These are phyloP conservation scores for Chelmon rostratus DNA, from an alignment of 2,797 vertebrate genomes.

Conservation along the genomic window DNA sequence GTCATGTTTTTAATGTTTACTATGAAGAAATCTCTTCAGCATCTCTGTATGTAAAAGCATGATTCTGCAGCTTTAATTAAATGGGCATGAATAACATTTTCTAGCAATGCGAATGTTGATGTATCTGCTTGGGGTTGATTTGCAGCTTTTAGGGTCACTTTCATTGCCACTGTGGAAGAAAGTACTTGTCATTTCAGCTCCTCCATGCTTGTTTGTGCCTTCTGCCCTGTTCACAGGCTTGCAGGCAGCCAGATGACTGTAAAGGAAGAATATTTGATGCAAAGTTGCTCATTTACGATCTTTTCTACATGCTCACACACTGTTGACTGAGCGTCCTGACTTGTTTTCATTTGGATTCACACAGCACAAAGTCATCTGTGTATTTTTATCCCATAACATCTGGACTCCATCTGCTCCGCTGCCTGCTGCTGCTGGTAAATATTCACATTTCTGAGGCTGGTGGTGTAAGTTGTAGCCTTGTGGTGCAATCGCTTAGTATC, in stretches of 20 bases:
- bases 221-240: background rate
- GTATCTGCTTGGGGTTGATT: background rate
- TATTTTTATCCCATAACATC: conserved; percentile 10
- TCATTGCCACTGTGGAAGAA: background rate
- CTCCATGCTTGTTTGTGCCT: background rate
- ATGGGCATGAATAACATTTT: background rate
- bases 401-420: background rate
- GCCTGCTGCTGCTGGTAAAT: background rate
- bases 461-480: background rate
- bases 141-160: background rate
- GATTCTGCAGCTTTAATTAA: background rate
- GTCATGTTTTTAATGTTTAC: background rate
- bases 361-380: background rate
- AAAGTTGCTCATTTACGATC: background rate
- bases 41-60: background rate
- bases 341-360: background rate
- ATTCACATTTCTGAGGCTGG: background rate
- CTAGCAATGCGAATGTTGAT: background rate
- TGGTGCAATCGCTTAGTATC: background rate
- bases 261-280: background rate
- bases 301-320: background rate
- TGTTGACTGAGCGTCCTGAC: background rate
- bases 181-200: background rate
- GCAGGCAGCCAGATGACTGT: background rate
- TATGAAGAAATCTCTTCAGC: background rate